Evolutionary conservation across 2,797 vertebrate species (phyloP).

Genomic region (Adrianichthys oophorus): DNA sequence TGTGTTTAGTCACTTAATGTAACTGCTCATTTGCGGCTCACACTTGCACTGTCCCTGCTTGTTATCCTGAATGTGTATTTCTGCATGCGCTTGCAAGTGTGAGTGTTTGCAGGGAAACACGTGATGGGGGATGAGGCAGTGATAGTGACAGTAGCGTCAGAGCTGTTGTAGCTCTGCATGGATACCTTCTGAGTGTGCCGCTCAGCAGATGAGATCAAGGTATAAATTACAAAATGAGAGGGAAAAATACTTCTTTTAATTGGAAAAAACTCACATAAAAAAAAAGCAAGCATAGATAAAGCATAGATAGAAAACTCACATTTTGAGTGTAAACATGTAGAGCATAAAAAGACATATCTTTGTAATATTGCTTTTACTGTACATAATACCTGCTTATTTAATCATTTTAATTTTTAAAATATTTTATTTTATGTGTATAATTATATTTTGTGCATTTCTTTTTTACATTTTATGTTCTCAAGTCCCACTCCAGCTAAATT

Average conservation of each 20-base stretch:
- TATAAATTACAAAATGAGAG: not conserved
- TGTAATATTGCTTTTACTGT: too few relatives aligned
- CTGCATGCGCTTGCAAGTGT: slow-evolving; percentile 34
- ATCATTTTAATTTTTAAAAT: too few relatives aligned
- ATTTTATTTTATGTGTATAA: too few relatives aligned
- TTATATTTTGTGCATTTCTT: too few relatives aligned
- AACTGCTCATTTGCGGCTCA: slow-evolving; percentile 80
- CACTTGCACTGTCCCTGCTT: slow-evolving; percentile 65
- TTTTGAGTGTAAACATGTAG: too few relatives aligned
- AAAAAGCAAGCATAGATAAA: too few relatives aligned
- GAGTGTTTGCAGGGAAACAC: slow-evolving; percentile 11
- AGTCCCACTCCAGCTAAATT: too few relatives aligned
- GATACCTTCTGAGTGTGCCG: slow-evolving; percentile 19
- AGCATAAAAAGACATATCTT: too few relatives aligned
- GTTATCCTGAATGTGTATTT: slow-evolving; percentile 65
- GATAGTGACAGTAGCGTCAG: slow-evolving; percentile 17
- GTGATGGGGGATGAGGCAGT: slow-evolving; percentile 7
- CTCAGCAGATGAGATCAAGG: not conserved
- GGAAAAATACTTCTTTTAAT: not conserved
- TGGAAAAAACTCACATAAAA: too few relatives aligned
- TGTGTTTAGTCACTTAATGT: slow-evolving; percentile 83
- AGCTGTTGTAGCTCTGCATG: slow-evolving; percentile 15
- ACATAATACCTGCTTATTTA: too few relatives aligned
- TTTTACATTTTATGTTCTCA: too few relatives aligned
- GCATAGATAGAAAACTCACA: too few relatives aligned